These are phyloP conservation scores for Actinopyga echinites DNA, from an alignment of 53 echinoderm and acorn worm genomes.

Conservation along the genomic window DNA sequence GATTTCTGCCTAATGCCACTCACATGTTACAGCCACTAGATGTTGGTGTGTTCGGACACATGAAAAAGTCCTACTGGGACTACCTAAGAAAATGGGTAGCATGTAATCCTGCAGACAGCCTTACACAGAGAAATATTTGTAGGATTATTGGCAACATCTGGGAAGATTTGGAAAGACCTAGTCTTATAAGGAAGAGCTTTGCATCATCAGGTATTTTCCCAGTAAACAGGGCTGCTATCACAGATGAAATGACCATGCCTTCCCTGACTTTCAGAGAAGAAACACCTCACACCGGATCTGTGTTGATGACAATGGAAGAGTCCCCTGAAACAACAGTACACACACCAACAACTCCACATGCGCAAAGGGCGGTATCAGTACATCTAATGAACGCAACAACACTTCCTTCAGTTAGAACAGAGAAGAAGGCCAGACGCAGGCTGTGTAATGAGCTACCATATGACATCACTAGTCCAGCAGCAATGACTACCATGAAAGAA, in stretches of 20 bases:
- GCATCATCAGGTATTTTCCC: constrained; percentile 7
- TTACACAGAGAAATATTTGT: constrained; percentile 2
- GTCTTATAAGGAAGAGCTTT: constrained; percentile 23
- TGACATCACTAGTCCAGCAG: background rate
- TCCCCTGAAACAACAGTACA: background rate
- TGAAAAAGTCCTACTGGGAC: constrained; percentile 25
- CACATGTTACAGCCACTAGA: constrained; percentile 40
- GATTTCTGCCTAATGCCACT: constrained; percentile 18
- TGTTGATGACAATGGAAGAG: background rate
- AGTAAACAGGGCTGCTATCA: background rate
- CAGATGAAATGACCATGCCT: constrained; percentile 2
- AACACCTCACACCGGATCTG: background rate
- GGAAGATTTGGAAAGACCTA: background rate
- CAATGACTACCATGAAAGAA: background rate
- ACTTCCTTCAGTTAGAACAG: background rate
- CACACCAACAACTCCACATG: constrained; percentile 10
- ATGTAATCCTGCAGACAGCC: background rate
- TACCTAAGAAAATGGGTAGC: constrained; percentile 4
- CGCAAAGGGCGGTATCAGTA: background rate
- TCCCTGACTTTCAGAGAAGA: constrained; percentile 8
- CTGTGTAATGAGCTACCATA: background rate
- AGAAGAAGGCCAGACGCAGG: background rate
- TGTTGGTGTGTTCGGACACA: constrained; percentile 41
- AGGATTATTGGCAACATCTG: constrained; percentile 26
- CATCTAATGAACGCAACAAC: constrained; percentile 9